Evolutionary conservation across 2,797 vertebrate genomes (phyloP).

Genomic region (Phrynocephalus vlangalii): DNA sequence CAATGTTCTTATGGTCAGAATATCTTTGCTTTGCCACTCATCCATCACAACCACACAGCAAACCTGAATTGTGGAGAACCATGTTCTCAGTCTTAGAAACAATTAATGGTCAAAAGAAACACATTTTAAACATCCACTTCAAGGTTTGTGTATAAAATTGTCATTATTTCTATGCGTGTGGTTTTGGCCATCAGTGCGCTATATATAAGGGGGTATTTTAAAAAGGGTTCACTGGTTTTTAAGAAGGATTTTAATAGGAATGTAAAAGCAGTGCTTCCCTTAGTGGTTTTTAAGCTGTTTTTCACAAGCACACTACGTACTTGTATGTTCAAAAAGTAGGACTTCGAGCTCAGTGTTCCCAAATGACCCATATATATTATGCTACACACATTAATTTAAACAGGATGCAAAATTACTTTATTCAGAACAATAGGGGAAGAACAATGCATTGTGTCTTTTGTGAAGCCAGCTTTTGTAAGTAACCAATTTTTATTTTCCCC

Average conservation of each 20-base stretch:
- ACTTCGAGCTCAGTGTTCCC: conserved; percentile 48
- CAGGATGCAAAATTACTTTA: conserved; percentile 38
- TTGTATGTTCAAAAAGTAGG: conserved; percentile 38
- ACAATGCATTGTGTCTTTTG: neutral
- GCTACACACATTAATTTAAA: neutral
- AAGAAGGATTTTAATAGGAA: conserved; percentile 32
- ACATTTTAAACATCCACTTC: conserved; percentile 56
- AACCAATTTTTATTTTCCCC: neutral
- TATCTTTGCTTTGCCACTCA: conserved; percentile 53
- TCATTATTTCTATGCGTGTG: conserved; percentile 63
- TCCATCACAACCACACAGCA: conserved; percentile 56
- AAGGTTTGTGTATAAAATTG: conserved; percentile 56
- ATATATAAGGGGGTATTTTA: conserved; percentile 46
- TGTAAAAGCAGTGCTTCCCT: conserved; percentile 54
- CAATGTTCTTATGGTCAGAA: conserved; percentile 64
- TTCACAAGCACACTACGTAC: conserved; percentile 48
- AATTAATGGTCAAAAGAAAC: conserved; percentile 57
- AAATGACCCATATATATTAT: neutral
- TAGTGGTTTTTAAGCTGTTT: conserved; percentile 61
- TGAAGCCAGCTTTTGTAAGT: neutral
- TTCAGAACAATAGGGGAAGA: neutral
- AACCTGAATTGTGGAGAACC: conserved; percentile 48
- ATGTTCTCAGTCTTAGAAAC: conserved; percentile 65
- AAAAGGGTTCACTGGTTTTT: conserved; percentile 58
- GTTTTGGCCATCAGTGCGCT: conserved; percentile 49